phyloP scores from a whole-genome alignment of 2,888 invertebrate species.

The Tachina lurida region DNA sequence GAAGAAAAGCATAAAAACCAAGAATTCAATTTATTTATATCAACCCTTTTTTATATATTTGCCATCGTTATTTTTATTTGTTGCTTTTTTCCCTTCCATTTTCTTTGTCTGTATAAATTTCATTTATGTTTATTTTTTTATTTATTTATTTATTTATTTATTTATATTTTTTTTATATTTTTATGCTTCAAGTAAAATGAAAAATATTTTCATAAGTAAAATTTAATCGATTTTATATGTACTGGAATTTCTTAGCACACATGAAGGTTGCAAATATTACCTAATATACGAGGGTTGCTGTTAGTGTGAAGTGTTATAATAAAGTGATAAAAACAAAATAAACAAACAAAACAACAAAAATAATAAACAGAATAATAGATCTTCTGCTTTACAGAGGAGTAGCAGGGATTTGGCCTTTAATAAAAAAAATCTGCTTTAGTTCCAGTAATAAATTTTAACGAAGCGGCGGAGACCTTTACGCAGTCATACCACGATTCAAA shows the following conservation, averaged over 20 bases:
- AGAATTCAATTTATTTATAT: conserved; percentile 42
- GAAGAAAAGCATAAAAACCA: neutral
- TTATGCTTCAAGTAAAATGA: conserved; percentile 3
- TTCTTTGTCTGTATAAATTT: conserved; percentile 12
- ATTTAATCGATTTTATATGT: conserved; percentile 56
- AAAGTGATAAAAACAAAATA: no score
- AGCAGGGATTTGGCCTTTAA: no score
- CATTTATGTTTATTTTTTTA: conserved; percentile 15
- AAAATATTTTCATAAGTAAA: conserved; percentile 54
- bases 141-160: neutral
- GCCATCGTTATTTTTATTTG: conserved; percentile 39
- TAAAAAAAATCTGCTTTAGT: no score
- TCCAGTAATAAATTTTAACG: no score
- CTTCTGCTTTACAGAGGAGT: no score
- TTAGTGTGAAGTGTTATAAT: no score
- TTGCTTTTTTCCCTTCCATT: neutral
- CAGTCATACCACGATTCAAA: no score
- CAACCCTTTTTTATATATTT: conserved; percentile 47
- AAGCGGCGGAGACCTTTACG: no score
- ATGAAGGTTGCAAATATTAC: neutral
- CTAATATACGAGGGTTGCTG: neutral
- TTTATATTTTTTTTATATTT: neutral
- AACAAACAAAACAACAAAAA: no score
- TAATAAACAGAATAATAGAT: no score
- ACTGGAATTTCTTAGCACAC: conserved; percentile 11